Evolutionary conservation across 2,888 invertebrate genomes (phyloP), one percentile per base, ranked within the genome.

Genomic region (Noctua fimbriata): DNA sequence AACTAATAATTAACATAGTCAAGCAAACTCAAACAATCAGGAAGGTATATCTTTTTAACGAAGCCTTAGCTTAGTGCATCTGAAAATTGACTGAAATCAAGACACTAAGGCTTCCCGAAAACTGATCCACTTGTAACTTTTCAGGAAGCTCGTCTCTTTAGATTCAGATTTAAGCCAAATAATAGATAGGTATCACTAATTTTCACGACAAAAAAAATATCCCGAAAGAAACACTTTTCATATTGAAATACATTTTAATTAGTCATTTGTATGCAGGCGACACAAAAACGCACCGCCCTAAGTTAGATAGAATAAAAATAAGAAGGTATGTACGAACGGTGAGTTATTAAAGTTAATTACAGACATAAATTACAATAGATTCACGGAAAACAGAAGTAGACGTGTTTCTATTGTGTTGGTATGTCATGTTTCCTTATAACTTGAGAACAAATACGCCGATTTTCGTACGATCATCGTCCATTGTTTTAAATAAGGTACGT

Each of bases 351-450:
- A 69, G 3, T 58, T 79, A 79, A 71, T 71, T 88, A 78, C 73
- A 75, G 18, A 44, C 74, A 77, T 83, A 73, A 81, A 79, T 85
- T 73, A 86, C 69, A 82, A 86, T 86, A 73, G 73, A 76, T 88
- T 79, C 76, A 76, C 86, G 76, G 74, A 75, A 86, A 83, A 79
- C 65, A 55, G 9, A 58, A 55, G 21, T 69, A 63, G 32, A 63
- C 21, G 49, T 65, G 18, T 72, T 66, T 78, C 70, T 75, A 87
- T 82, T 84, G 89, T 89, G 52, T 81, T 82, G 66, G 55, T 75
- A 58, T 85, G 71, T 73, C 82, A 79, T 55, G 79, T 80, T 89
- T 85, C 88, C 86, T 74, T 82, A 82, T 79, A 76, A 83, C 85
- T 73, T 88, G 83, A 73, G 89, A 88, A 88, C 60, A 28, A 24